Conservation (phyloP, 2,113 vertebrate species). For the Rhizomys pruinosus region DNA sequence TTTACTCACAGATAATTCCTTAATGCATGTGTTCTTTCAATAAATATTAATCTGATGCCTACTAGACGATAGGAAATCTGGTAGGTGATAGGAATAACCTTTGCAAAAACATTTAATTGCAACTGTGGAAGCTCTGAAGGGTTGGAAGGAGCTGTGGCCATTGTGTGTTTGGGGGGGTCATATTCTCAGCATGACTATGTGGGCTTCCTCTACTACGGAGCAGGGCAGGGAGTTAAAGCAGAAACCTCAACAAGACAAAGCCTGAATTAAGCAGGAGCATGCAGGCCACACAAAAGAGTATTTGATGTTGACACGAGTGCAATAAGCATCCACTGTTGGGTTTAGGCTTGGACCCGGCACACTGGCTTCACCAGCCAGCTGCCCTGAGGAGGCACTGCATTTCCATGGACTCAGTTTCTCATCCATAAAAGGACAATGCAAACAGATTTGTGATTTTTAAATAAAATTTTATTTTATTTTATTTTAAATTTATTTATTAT, state of each 20-base stretch:
- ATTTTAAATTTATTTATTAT: too few species aligned
- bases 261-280: not conserved
- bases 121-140: not conserved
- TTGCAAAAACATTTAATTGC: constrained; percentile 36
- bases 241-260: not conserved
- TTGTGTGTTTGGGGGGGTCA: not conserved
- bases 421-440: not conserved
- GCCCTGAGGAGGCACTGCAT: not conserved
- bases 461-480: too few species aligned
- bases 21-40: not conserved
- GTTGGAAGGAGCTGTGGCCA: not conserved
- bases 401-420: not conserved
- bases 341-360: not conserved
- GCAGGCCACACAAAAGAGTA: rapidly evolving
- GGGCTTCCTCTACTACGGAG: too few species aligned
- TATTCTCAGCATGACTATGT: rapidly evolving
- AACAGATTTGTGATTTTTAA: not conserved
- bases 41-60: not conserved
- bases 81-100: not conserved
- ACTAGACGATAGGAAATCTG: not conserved
- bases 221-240: not conserved
- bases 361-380: not conserved
- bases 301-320: not conserved
- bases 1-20: not conserved
- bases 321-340: not conserved